Percentiles rank a stretch among this genome's conserved stretches.
Conservation (phyloP, 2,888 invertebrate species). For the Orthonevra nobilis region DNA sequence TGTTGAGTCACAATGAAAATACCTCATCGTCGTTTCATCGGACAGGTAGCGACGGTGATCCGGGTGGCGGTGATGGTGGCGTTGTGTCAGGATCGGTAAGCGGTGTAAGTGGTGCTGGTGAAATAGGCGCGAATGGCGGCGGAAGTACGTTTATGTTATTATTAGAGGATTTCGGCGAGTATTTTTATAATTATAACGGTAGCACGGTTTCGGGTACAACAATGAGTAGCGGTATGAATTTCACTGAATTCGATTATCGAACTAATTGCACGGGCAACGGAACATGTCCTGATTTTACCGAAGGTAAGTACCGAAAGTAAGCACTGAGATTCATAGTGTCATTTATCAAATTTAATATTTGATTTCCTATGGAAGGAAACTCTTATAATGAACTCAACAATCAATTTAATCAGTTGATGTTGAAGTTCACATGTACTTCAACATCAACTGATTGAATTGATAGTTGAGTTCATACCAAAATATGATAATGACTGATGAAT, state of each 20-base stretch:
- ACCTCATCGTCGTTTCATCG: constrained; percentile 47
- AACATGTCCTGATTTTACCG: constrained; percentile 76
- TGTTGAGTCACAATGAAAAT: constrained; percentile 48
- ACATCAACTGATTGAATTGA: no score
- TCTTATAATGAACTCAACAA: no score
- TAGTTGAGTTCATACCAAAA: no score
- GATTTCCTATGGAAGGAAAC: no score
- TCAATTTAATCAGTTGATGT: no score
- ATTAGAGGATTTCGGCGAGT: constrained; percentile 90
- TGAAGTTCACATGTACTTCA: no score
- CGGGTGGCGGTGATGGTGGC: constrained; percentile 68
- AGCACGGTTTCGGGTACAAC: constrained; percentile 77
- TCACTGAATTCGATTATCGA: constrained; percentile 77
- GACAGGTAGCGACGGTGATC: constrained; percentile 69
- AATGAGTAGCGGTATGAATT: constrained; percentile 74
- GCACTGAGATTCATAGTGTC: no score
- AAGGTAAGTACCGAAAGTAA: no score
- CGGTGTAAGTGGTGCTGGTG: constrained; percentile 26
- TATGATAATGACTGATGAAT: no score
- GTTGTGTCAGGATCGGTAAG: constrained; percentile 6
- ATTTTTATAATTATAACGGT: constrained; percentile 83
- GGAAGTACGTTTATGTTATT: constrained; percentile 83
- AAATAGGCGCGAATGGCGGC: constrained; percentile 69
- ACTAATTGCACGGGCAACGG: constrained; percentile 78
- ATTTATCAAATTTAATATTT: no score